These are phyloP conservation scores for Tympanoctomys barrerae DNA, from an alignment of 2,797 vertebrate species.

Conservation along the genomic window DNA sequence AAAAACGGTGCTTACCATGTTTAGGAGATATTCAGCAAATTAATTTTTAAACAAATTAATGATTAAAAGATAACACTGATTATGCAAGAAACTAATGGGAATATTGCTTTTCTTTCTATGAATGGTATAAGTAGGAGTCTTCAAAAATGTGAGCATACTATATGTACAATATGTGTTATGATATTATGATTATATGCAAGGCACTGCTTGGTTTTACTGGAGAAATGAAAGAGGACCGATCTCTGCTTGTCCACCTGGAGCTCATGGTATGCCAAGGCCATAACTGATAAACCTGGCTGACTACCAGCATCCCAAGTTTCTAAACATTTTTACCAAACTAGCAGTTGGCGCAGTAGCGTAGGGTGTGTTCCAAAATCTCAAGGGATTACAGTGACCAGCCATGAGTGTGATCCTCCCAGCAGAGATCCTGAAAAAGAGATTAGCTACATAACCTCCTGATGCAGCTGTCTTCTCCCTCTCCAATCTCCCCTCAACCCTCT, in stretches of 20 bases:
- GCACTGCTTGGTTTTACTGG: neutral
- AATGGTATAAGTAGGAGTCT: neutral
- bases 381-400: neutral
- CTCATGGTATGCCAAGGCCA: neutral
- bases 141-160: neutral
- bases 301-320: neutral
- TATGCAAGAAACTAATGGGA: neutral
- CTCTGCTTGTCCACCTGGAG: neutral
- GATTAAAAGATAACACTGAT: constrained; percentile 17
- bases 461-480: neutral
- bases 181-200: neutral
- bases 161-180: neutral
- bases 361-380: neutral
- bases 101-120: neutral
- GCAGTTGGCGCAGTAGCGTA: neutral
- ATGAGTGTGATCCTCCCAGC: neutral
- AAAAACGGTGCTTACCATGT: neutral
- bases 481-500: neutral
- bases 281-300: neutral
- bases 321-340: neutral
- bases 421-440: neutral
- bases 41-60: neutral
- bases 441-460: neutral
- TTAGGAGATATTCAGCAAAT: neutral
- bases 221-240: neutral